Conservation (phyloP, 2,888 invertebrate genomes). For the Brachylomia viminalis region DNA sequence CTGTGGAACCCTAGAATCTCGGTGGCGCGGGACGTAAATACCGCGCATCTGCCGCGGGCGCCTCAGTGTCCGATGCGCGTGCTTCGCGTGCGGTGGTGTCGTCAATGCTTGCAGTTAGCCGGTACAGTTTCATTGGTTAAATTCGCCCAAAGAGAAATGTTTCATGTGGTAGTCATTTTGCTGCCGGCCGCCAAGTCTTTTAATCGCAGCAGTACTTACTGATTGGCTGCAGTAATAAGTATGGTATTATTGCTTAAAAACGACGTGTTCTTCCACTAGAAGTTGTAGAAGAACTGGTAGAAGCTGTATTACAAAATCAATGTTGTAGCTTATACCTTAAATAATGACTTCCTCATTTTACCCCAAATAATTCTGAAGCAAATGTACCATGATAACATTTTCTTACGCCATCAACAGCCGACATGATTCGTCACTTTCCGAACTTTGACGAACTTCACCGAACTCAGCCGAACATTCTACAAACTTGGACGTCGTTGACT, state of each 20-base stretch:
- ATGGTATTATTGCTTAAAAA: not conserved
- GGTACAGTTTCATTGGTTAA: not conserved
- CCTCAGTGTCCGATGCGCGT: no score
- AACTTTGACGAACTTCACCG: slow-evolving; percentile 56
- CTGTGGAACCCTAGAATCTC: no score
- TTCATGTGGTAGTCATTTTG: not conserved
- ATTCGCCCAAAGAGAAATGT: not conserved
- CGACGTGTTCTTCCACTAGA: not conserved
- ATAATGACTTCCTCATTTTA: slow-evolving; percentile 16
- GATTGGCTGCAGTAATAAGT: not conserved
- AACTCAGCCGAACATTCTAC: slow-evolving; percentile 59
- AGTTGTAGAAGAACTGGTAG: no score
- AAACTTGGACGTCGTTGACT: slow-evolving; percentile 64
- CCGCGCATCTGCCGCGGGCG: no score
- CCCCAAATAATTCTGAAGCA: slow-evolving; percentile 18
- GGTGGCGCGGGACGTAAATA: no score
- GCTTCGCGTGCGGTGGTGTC: no score
- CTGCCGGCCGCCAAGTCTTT: not conserved
- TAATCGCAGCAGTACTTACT: not conserved
- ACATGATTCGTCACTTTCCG: slow-evolving; percentile 63
- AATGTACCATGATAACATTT: slow-evolving; percentile 51
- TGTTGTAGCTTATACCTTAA: not conserved
- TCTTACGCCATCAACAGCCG: slow-evolving; percentile 43
- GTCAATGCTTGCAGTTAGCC: no score
- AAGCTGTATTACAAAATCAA: not conserved